A percentile compares a stretch with the other conserved stretches of the same genome.
phyloP scores from a whole-genome alignment of 2,797 vertebrate genomes.

The Alca torda region DNA sequence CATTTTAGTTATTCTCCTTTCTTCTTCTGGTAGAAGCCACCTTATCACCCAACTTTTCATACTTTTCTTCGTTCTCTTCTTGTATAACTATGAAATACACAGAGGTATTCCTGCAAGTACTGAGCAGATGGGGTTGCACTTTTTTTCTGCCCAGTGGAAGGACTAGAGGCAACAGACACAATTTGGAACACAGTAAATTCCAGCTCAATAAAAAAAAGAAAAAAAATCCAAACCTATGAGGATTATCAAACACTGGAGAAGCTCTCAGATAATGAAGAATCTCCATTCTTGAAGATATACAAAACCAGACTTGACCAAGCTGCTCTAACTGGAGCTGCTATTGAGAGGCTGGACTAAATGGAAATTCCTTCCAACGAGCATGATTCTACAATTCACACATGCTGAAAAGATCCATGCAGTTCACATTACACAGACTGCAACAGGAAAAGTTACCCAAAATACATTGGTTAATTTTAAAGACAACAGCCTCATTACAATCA shows the following conservation, averaged over 20 bases:
- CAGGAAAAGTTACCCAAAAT: not conserved
- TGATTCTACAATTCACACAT: not conserved
- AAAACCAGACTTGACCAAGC: not conserved
- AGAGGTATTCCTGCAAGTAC: not conserved
- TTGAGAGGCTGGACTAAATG: not conserved
- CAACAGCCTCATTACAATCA: not conserved
- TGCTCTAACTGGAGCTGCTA: not conserved
- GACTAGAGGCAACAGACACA: too few relatives aligned
- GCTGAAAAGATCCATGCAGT: not conserved
- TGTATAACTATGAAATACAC: not conserved
- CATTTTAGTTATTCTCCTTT: not conserved
- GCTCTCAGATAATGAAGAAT: not conserved
- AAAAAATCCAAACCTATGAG: not conserved
- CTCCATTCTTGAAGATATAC: not conserved
- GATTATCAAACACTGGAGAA: not conserved
- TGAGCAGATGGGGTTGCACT: not conserved
- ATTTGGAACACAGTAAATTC: too few relatives aligned
- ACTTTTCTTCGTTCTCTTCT: not conserved
- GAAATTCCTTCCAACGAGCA: not conserved
- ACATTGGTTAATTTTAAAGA: not conserved
- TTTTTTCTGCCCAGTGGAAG: not conserved
- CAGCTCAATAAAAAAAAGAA: too few relatives aligned
- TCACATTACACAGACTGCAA: not conserved
- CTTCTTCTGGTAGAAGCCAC: not conserved
- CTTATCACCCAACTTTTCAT: not conserved